Base-by-base conservation (phyloP, 1,140 invertebrate species). In the Conus betulinus region DNA sequence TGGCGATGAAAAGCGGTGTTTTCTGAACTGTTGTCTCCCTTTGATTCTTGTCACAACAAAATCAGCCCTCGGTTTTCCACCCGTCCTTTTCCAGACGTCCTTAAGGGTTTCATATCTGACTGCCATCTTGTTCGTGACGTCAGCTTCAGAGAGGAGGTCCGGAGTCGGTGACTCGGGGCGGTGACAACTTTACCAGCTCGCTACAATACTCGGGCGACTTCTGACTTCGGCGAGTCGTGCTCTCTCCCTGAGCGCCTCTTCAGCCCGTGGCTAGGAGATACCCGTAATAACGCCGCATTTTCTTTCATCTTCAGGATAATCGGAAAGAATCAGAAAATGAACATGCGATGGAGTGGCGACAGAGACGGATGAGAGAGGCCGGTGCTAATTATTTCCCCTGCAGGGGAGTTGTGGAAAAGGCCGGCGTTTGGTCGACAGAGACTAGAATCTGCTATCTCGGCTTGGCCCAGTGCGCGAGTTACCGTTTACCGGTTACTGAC, bases 21-120 rank as follows among this genome's bases (percentile, higher is more conserved):
- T 39, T 39, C 39, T 39, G 39, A 39, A 39, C 39, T 39, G 76
- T 51, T 79, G 13, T 51, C 76, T 8, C 76, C 5, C 76, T 79
- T 79, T 79, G 76, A 79, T 23, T 51, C 76, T 51, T 39, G 76
- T 79, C 25, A 79, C 76, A 79, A 79, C 76, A 79, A 51, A 79
- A 79, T 79, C 76, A 51, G 8, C 76, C n/a, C 25, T 76, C 25
- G 25, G 25, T 51, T 79, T 79, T 79, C 76, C 39, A 39, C 39
- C 39, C 39, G 39, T 39, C 39, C 39, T 79, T 39, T 27, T 79
- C 27, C 25, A 39, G 39, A n/a, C 39, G 10, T 23, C 39, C 76
- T 10, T 25, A 27, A 27, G 25, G 25, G 25, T 0, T 25, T 51
- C 6, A 8, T 51, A 27, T 79, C n/a, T 79, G 23, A 11, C 39